phyloP scores from a whole-genome alignment of 2,113 vertebrate genomes.

The Gnathonemus echidnorhynchus region DNA sequence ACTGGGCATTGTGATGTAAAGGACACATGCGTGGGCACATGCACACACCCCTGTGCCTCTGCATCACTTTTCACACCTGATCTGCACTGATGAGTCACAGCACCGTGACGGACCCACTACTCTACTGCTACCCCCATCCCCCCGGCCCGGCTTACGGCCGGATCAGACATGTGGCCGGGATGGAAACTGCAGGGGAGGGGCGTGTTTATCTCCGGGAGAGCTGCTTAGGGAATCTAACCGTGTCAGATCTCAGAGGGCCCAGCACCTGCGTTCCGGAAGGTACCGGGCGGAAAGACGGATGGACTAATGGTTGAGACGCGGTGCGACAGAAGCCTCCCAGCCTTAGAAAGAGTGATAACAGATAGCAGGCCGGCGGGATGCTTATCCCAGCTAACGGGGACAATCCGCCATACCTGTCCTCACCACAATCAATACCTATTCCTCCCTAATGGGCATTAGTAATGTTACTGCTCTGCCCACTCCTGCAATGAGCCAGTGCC shows the following conservation, averaged over 20 bases:
- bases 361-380: no score
- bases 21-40: neutral
- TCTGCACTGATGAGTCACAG: conserved; percentile 3
- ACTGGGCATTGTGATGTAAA: neutral
- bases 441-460: neutral
- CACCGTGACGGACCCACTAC: neutral
- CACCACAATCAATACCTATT: neutral
- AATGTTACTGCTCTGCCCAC: neutral
- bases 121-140: neutral
- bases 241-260: neutral
- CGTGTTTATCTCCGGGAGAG: neutral
- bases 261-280: neutral
- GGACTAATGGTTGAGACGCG: neutral
- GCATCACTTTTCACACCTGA: neutral
- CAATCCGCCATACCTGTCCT: neutral
- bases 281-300: neutral
- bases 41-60: neutral
- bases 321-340: neutral
- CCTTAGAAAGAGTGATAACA: neutral
- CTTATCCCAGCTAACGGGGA: neutral
- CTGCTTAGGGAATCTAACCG: neutral
- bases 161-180: neutral
- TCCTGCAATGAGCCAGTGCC: neutral
- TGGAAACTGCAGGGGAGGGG: neutral
- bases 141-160: neutral